Conservation (phyloP, 2,888 invertebrate species). For the Eupelmus urozonus region DNA sequence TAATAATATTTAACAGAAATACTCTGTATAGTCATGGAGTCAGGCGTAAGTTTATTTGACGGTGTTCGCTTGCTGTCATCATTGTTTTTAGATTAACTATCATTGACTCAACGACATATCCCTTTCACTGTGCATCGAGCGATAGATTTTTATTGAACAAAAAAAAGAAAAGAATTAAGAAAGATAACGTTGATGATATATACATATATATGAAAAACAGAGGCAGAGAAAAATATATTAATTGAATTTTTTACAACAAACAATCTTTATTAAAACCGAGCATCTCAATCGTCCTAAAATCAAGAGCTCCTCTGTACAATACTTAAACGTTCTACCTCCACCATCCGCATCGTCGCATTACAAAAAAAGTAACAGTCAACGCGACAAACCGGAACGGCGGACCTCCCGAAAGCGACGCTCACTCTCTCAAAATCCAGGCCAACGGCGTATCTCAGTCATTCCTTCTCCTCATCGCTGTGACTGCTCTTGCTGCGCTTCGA, state of each 20-base stretch:
- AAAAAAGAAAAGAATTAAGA: conserved; percentile 1
- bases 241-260: conserved; percentile 48
- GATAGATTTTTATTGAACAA: conserved; percentile 45
- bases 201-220: too few relatives aligned
- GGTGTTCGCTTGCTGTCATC: conserved; percentile 14
- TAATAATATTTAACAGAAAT: conserved; percentile 56
- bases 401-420: too few relatives aligned
- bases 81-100: conserved; percentile 36
- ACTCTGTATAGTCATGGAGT: conserved; percentile 43
- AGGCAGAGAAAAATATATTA: conserved; percentile 26
- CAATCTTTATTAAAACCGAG: conserved; percentile 48
- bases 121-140: conserved; percentile 42
- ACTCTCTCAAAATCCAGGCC: not conserved
- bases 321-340: not conserved
- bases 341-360: not conserved
- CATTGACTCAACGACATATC: conserved; percentile 52
- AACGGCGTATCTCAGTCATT: conserved; percentile 30
- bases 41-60: conserved; percentile 29
- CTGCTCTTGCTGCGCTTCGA: conserved; percentile 61
- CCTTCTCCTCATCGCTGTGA: conserved; percentile 46
- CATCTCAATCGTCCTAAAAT: conserved; percentile 22
- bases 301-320: not conserved
- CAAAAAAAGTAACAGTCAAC: conserved; percentile 22
- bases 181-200: not conserved
- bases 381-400: not conserved